Base-by-base conservation (phyloP, 2,888 invertebrate genomes). In the Callyntrura guangdongensis region DNA sequence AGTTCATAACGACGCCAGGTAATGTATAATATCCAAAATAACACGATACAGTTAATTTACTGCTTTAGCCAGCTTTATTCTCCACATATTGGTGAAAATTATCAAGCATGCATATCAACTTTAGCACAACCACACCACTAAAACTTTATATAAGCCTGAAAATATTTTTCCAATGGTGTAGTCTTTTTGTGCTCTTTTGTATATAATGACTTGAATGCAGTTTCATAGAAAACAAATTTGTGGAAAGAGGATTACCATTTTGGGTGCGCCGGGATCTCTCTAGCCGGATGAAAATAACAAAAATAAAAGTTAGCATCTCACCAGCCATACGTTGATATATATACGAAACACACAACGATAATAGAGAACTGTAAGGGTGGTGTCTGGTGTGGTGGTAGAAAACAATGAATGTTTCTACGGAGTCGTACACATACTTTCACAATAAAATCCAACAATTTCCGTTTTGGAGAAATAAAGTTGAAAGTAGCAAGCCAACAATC, bases 361-460 rank as follows among this genome's bases (percentile, higher is more conserved):
- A 14, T 14, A 25, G 1, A 53, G 25, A 6, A 61, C 61, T 61
- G 2, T 36, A 36, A 2, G 36, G 36, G 36, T 36, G 36, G 67
- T 36, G 25, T 4, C 9, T 25, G 12, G 36, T 2, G 36, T 36
- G 36, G 67, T 36, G 25, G 20, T 25, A 67, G 12, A 27, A 25
- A 22, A 36, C 14, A 14, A 67, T 1, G 45, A 45, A 72, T 12
- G 9, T 6, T 64, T n/a, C 14, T 77, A 81, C 11, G 8, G 4
- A 9, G 22, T 17, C 6, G n/a, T n/a, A n/a, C n/a, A n/a, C 14
- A 22, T 45, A 74, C 59, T 86, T 86, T 59, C 47, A 22, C 45
- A 53, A 36, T 69, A 72, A 85, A 85, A 85, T 85, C 72, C 85
- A 85, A 72, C 85, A 72, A 85, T 85, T 85, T 85, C 85, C 85